Evolutionary conservation across 2,113 vertebrate species (phyloP).

Genomic region (Gymnobelideus leadbeateri): DNA sequence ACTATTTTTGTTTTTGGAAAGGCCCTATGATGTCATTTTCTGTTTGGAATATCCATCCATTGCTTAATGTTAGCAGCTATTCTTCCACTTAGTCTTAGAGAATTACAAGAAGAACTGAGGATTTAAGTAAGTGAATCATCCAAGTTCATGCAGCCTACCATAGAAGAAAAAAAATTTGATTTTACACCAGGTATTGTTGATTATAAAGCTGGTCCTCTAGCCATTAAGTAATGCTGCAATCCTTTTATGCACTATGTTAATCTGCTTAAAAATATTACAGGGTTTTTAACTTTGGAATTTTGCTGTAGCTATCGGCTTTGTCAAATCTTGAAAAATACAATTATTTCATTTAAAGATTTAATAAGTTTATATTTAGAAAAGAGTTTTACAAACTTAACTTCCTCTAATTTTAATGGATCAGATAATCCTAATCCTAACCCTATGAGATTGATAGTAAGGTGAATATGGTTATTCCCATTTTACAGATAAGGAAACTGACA

Average conservation of each 20-base stretch:
- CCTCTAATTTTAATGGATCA: background rate
- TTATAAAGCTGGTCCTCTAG: background rate
- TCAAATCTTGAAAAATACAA: background rate
- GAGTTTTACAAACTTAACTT: background rate
- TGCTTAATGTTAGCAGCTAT: background rate
- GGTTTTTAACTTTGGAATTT: background rate
- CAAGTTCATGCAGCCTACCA: background rate
- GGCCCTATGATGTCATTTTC: background rate
- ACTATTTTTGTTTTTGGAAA: background rate
- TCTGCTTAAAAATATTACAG: background rate
- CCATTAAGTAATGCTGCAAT: background rate
- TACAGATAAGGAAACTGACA: background rate
- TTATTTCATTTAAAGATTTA: background rate
- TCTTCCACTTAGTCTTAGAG: background rate
- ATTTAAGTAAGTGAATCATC: background rate
- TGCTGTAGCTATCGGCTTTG: background rate
- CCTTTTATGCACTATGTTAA: background rate
- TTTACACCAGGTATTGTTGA: background rate
- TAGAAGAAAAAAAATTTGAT: background rate
- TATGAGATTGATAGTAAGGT: background rate
- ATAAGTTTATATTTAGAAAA: background rate
- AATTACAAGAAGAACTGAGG: background rate
- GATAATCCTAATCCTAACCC: background rate
- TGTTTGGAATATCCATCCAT: background rate
- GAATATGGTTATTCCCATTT: background rate